phyloP scores from a whole-genome alignment of 2,113 vertebrate species.

The Pheucticus melanocephalus region DNA sequence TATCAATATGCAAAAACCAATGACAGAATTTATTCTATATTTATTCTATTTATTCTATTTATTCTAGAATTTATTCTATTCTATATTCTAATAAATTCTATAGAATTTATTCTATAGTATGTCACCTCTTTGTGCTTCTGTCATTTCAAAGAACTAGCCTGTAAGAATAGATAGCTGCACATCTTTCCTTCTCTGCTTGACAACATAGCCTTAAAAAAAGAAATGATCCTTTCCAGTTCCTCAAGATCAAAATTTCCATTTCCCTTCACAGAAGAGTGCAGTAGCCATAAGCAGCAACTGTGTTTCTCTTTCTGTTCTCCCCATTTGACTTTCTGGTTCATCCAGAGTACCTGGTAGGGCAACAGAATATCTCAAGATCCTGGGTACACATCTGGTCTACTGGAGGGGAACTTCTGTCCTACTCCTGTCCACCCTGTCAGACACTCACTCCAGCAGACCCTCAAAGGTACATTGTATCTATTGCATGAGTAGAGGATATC shows the following conservation, averaged over 20 bases:
- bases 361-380: not conserved
- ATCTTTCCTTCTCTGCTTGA: not conserved
- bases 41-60: too few species aligned
- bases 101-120: not conserved
- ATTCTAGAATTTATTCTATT: too few species aligned
- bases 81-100: too few species aligned
- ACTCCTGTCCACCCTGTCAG: not conserved
- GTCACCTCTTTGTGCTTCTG: not conserved
- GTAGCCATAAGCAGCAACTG: not conserved
- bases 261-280: not conserved
- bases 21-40: not conserved
- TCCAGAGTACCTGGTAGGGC: not conserved
- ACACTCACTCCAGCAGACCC: not conserved
- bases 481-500: not conserved
- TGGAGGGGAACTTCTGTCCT: not conserved
- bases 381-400: not conserved
- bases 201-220: not conserved
- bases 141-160: not conserved
- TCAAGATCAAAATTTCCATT: not conserved
- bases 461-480: not conserved
- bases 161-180: not conserved
- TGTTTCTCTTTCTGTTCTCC: not conserved
- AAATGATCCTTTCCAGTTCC: not conserved
- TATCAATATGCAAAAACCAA: not conserved
- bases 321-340: not conserved